These are phyloP conservation scores for Agrypnia vestita DNA, from an alignment of 1,140 invertebrate genomes.

Conservation along the genomic window DNA sequence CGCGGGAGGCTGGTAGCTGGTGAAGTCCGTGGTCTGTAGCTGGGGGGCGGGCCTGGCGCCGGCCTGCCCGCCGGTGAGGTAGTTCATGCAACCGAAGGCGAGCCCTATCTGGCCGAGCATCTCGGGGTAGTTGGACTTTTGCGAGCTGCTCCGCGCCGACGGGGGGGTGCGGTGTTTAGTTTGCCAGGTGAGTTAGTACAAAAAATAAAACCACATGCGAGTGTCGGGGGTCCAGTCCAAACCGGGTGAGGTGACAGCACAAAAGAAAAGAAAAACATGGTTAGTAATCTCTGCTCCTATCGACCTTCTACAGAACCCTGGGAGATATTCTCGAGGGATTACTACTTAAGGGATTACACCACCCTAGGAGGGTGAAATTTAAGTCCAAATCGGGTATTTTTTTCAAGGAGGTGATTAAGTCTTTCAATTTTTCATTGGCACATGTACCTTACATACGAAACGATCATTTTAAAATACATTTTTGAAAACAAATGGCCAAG, in stretches of 20 bases:
- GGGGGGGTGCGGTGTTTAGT: neutral
- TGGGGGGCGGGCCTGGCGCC: conserved; percentile 43
- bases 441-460: too few relatives aligned
- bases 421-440: too few relatives aligned
- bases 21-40: conserved; percentile 59
- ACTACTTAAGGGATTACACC: too few relatives aligned
- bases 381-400: too few relatives aligned
- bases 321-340: too few relatives aligned
- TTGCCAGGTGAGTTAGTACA: neutral
- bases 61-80: conserved; percentile 65
- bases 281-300: conserved; percentile 17
- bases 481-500: too few relatives aligned
- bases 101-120: conserved; percentile 72
- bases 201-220: conserved; percentile 37
- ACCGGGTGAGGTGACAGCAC: conserved; percentile 42
- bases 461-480: too few relatives aligned
- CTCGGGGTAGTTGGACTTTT: conserved; percentile 72
- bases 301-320: too few relatives aligned
- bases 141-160: conserved; percentile 65
- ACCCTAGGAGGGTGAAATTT: too few relatives aligned
- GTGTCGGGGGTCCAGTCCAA: conserved; percentile 40
- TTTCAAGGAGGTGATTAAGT: too few relatives aligned
- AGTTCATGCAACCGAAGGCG: conserved; percentile 72
- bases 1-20: conserved; percentile 52
- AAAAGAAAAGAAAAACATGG: conserved; percentile 45